phyloP scores from a whole-genome alignment of 2,888 invertebrate species.

The Acrobasis suavella region DNA sequence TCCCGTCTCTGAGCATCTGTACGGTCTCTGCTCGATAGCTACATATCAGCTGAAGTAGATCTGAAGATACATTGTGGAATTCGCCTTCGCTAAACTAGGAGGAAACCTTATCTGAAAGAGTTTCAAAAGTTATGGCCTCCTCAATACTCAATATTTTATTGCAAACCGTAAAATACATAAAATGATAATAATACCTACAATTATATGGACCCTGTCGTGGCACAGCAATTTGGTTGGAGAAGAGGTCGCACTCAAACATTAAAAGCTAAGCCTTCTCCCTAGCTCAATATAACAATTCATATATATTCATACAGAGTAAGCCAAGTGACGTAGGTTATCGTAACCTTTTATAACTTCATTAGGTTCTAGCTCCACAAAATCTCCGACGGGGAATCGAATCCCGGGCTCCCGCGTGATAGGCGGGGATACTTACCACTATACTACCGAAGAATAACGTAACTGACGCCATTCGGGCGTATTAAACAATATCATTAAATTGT shows the following conservation, averaged over 20 bases:
- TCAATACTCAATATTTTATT: no score
- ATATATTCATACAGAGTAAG: no score
- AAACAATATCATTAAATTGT: no score
- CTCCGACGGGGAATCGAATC: slow-evolving; percentile 4
- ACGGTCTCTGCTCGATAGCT: slow-evolving; percentile 18
- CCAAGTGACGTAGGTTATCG: no score
- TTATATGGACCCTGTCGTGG: no score
- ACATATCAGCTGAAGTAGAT: slow-evolving; percentile 15
- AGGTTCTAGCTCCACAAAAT: background rate
- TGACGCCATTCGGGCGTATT: slow-evolving; percentile 1
- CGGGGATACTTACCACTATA: slow-evolving; percentile 6
- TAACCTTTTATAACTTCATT: no score
- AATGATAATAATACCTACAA: no score
- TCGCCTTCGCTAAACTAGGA: slow-evolving; percentile 7
- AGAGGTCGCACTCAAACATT: no score
- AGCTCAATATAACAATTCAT: slow-evolving; percentile 6
- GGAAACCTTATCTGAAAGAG: slow-evolving; percentile 9
- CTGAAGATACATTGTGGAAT: slow-evolving; percentile 9
- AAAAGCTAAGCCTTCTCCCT: no score
- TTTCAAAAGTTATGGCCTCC: background rate
- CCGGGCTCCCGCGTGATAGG: slow-evolving; percentile 7
- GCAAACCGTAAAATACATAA: no score
- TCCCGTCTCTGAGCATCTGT: background rate
- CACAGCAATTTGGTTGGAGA: no score
- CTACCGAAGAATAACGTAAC: slow-evolving; percentile 11